Percentiles rank a stretch among this genome's conserved stretches.
These are phyloP conservation scores for Thyatira batis DNA, from an alignment of 2,888 invertebrate species.

Conservation along the genomic window DNA sequence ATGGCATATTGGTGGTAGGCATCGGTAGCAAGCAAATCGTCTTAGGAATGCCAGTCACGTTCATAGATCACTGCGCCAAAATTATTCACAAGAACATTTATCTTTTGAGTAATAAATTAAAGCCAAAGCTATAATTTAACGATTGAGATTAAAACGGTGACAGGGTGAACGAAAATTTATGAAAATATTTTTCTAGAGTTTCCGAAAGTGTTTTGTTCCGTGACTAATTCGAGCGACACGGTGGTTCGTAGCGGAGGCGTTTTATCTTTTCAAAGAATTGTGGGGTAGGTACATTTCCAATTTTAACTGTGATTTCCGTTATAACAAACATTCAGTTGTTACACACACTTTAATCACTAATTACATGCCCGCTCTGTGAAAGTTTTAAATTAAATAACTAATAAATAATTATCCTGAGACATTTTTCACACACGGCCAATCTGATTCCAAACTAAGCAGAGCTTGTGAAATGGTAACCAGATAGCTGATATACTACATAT, in stretches of 20 bases:
- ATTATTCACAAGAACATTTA: conserved; percentile 16
- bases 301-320: background rate
- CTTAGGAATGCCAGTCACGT: conserved; percentile 21
- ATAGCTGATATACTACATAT: no score
- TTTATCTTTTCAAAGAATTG: background rate
- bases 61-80: conserved; percentile 13
- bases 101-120: conserved; percentile 21
- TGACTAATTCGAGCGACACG: background rate
- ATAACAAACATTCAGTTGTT: background rate
- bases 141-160: conserved; percentile 12
- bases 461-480: no score
- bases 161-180: background rate
- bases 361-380: no score
- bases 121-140: conserved; percentile 17
- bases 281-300: background rate
- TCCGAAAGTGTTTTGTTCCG: background rate
- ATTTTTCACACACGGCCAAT: no score
- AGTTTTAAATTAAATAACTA: no score
- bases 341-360: no score
- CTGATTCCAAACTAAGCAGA: no score
- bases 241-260: background rate
- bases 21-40: conserved; percentile 16
- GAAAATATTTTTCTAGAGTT: no score
- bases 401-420: no score
- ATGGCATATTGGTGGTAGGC: conserved; percentile 7